A percentile compares a stretch with the other conserved stretches of the same genome.
Conservation (phyloP, 2,797 vertebrate genomes). For the Anguilla marmorata region DNA sequence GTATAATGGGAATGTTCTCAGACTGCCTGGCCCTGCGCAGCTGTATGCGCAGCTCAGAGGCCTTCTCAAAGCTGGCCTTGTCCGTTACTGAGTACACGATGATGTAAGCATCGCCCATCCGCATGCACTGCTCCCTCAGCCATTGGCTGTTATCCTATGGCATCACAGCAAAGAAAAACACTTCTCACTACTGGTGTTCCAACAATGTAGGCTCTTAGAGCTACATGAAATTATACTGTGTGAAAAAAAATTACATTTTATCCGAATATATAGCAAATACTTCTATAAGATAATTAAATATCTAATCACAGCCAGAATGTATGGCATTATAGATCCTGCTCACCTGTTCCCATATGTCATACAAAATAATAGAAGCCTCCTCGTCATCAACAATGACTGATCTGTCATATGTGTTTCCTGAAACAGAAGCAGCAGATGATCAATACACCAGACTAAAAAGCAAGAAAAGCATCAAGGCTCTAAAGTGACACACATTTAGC, state of each 20-base stretch:
- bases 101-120: slow-evolving; percentile 96
- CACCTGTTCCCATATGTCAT: slow-evolving; percentile 98
- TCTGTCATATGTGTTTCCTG: slow-evolving; percentile 96
- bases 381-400: slow-evolving; percentile 90
- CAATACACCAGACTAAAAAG: not conserved
- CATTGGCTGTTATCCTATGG: slow-evolving; percentile 88
- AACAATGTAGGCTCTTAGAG: not conserved
- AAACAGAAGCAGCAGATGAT: not conserved
- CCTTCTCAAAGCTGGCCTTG: slow-evolving; percentile 96
- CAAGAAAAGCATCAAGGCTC: not conserved
- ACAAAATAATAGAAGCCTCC: slow-evolving; percentile 89
- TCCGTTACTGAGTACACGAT: slow-evolving; percentile 98
- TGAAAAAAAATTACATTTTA: not conserved
- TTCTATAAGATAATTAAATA: not conserved
- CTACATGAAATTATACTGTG: not conserved
- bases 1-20: slow-evolving; percentile 97
- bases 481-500: not conserved
- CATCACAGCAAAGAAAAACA: not conserved
- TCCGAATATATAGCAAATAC: not conserved
- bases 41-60: slow-evolving; percentile 94
- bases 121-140: slow-evolving; percentile 96
- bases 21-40: slow-evolving; percentile 91
- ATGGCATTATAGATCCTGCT: slow-evolving; percentile 27
- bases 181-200: slow-evolving; percentile 29
- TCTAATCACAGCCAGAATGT: not conserved